phyloP scores from a whole-genome alignment of 2,113 vertebrate genomes.

The Microcebus lehilahytsara region DNA sequence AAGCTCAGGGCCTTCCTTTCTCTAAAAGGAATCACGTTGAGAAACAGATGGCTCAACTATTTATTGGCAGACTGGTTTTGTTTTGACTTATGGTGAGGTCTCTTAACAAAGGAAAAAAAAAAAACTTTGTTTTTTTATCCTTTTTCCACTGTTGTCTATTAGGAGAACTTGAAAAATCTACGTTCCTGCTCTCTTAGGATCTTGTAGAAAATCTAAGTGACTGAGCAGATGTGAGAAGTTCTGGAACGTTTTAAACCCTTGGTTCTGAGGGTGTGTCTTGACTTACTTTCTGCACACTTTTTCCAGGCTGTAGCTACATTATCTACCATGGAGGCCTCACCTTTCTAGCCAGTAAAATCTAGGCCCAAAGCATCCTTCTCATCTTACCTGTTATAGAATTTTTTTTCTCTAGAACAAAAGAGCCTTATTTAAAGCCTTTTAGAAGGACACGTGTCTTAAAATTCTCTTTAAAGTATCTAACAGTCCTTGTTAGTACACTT shows the following conservation, averaged over 20 bases:
- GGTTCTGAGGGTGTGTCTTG: not conserved
- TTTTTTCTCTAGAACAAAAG: not conserved
- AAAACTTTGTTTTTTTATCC: not conserved
- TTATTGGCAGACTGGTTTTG: not conserved
- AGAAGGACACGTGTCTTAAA: not conserved
- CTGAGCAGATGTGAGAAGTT: conserved; percentile 35
- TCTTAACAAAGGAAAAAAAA: conserved; percentile 51
- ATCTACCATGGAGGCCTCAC: accelerated
- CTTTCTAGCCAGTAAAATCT: not conserved
- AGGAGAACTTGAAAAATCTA: conserved; percentile 49
- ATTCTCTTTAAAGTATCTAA: not conserved
- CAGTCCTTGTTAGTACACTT: not conserved
- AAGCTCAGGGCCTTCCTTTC: not conserved
- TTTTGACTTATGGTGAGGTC: not conserved
- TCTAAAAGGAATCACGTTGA: not conserved
- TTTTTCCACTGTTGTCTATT: conserved; percentile 16
- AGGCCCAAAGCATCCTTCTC: not conserved
- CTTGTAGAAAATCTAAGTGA: conserved; percentile 41
- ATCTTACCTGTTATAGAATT: not conserved
- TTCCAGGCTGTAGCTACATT: not conserved
- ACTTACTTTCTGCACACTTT: not conserved
- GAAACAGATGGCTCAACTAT: not conserved
- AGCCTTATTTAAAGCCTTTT: not conserved
- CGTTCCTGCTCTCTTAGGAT: conserved; percentile 40
- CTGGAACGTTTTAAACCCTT: not conserved